A percentile compares a stretch with the other conserved stretches of the same genome.
phyloP scores from a whole-genome alignment of 2,888 invertebrate species.

The Macaria notata region DNA sequence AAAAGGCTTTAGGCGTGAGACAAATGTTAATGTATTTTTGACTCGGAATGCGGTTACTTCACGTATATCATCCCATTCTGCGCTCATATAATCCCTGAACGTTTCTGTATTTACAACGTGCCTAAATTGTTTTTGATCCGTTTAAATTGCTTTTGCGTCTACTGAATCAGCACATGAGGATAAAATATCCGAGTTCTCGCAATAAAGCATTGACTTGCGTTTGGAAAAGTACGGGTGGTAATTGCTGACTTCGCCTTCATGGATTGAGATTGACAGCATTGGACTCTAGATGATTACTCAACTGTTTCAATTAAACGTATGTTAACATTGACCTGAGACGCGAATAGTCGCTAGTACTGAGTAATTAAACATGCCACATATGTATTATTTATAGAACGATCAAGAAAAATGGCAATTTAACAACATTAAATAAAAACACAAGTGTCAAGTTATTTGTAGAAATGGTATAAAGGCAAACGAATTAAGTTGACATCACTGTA shows the following conservation, averaged over 20 bases:
- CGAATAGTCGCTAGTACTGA: conserved; percentile 49
- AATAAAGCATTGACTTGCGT: conserved; percentile 27
- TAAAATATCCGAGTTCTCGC: conserved; percentile 8
- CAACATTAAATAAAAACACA: too few species aligned
- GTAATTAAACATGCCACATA: conserved; percentile 35
- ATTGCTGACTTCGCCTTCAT: conserved; percentile 43
- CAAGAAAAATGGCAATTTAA: conserved; percentile 10
- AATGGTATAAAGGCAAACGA: too few species aligned
- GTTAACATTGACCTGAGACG: conserved; percentile 64
- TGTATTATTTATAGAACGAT: conserved; percentile 17
- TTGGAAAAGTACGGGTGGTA: conserved; percentile 47
- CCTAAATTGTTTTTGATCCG: conserved; percentile 13
- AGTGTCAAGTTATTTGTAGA: too few species aligned
- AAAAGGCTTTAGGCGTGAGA: conserved; percentile 19
- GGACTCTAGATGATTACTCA: conserved; percentile 42
- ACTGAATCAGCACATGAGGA: conserved; percentile 19
- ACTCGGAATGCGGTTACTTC: conserved; percentile 19
- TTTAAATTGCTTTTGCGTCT: conserved; percentile 12
- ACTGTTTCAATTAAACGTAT: conserved; percentile 56
- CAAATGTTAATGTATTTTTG: conserved; percentile 22
- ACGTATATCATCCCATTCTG: conserved; percentile 16
- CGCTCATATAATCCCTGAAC: conserved; percentile 9
- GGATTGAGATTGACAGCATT: conserved; percentile 56
- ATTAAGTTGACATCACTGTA: too few species aligned
- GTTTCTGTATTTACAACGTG: conserved; percentile 12